Percentiles rank a stretch among this genome's conserved stretches.
Evolutionary conservation across 2,888 invertebrate species (phyloP).

Genomic region (Apodemia duryi): DNA sequence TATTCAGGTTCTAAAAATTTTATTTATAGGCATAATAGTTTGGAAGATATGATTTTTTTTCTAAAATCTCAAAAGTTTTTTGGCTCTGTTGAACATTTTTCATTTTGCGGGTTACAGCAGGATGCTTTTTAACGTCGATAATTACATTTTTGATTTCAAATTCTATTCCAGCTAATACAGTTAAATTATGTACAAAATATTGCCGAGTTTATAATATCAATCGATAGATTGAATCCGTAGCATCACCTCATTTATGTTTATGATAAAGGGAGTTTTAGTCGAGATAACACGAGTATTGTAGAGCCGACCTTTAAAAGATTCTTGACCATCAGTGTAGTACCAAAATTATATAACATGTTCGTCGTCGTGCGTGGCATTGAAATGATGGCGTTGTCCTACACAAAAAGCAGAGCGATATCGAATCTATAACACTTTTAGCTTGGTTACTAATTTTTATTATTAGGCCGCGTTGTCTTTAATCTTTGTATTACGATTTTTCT

Average conservation of each 20-base stretch:
- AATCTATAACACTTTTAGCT: not conserved
- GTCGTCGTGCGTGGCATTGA: conserved; percentile 44
- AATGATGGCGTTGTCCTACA: conserved; percentile 18
- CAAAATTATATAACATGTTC: conserved; percentile 65
- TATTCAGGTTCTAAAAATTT: no score
- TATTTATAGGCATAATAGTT: no score
- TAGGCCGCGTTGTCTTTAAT: not conserved
- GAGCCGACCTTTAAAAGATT: conserved; percentile 60
- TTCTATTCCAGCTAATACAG: no score
- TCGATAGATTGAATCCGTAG: not conserved
- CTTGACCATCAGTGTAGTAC: conserved; percentile 70
- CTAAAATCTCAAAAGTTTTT: no score
- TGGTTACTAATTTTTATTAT: not conserved
- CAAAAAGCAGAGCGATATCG: conserved; percentile 12
- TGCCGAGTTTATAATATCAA: not conserved
- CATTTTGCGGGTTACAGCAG: no score
- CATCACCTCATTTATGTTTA: conserved; percentile 5
- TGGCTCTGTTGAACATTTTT: no score
- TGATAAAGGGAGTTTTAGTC: conserved; percentile 34
- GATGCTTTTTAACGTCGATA: no score
- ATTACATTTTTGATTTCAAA: no score
- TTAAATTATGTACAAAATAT: no score
- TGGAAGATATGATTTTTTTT: no score
- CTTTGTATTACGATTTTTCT: no score
- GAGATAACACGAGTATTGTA: conserved; percentile 35